Evolutionary conservation across 2,797 vertebrate species (phyloP).

Genomic region (Bradypodion ventrale): DNA sequence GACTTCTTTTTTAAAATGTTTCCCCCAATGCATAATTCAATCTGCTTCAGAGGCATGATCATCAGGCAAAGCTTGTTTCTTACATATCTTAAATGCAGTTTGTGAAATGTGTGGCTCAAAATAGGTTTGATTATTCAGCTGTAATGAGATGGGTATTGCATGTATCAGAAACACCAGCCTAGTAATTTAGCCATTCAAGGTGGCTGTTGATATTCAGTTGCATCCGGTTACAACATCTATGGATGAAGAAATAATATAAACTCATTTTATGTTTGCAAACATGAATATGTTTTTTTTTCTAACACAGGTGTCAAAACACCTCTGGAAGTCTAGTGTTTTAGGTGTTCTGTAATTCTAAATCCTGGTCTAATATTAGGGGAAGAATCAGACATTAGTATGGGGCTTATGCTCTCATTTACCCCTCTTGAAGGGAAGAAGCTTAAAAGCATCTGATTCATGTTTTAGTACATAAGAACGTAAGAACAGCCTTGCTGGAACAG

Average conservation of each 20-base stretch:
- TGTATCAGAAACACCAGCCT: constrained; percentile 18
- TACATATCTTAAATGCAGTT: constrained; percentile 25
- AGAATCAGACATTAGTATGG: background rate
- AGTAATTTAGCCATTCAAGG: background rate
- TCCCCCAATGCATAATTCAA: background rate
- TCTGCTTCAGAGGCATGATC: constrained; percentile 20
- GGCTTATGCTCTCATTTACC: background rate
- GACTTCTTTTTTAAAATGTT: constrained; percentile 2
- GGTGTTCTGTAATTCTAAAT: background rate
- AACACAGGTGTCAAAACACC: background rate
- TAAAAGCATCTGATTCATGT: too few relatives aligned
- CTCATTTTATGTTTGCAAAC: background rate
- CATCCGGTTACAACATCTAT: background rate
- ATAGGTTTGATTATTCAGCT: constrained; percentile 8
- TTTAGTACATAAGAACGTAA: too few relatives aligned
- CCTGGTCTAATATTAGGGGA: background rate
- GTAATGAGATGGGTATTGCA: constrained; percentile 12
- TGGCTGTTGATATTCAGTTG: background rate
- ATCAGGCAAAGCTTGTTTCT: background rate
- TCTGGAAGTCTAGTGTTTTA: background rate
- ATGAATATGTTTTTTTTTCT: background rate
- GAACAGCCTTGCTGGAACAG: too few relatives aligned
- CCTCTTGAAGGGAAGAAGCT: too few relatives aligned
- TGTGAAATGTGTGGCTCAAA: constrained; percentile 18
- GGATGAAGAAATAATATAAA: background rate